Evolutionary conservation across 64 coral and sea anemone species (phyloP).

Genomic region (Acropora tenuis): DNA sequence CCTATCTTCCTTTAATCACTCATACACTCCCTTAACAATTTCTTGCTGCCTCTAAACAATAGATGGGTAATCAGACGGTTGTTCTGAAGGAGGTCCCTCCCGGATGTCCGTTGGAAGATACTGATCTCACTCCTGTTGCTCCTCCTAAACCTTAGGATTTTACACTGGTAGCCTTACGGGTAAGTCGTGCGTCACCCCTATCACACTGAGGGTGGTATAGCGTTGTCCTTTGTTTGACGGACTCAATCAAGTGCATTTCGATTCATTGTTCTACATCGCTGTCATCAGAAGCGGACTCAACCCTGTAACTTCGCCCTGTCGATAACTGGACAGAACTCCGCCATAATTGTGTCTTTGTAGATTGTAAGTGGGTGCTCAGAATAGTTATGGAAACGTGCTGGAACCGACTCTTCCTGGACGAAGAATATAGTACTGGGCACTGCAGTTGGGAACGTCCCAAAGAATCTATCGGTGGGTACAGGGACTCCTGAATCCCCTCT

Average conservation of each 20-base stretch:
- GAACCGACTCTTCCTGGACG: no score
- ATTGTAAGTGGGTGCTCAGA: no score
- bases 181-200: slow-evolving; percentile 9
- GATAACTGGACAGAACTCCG: no score
- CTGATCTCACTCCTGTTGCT: neutral
- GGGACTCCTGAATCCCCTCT: no score
- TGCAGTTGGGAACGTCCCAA: no score
- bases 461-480: no score
- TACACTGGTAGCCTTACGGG: slow-evolving; percentile 8
- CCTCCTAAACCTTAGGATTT: slow-evolving; percentile 6
- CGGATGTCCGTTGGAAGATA: neutral
- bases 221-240: slow-evolving; percentile 46
- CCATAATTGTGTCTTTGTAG: no score
- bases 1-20: slow-evolving; percentile 9
- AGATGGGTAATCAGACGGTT: slow-evolving; percentile 21
- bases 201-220: slow-evolving; percentile 55
- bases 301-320: no score
- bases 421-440: no score
- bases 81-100: slow-evolving; percentile 18
- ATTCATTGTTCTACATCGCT: no score
- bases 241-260: slow-evolving; percentile 1
- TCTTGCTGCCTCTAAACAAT: slow-evolving; percentile 32
- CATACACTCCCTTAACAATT: slow-evolving; percentile 18
- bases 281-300: no score
- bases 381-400: no score